These are phyloP conservation scores for Drosophila neocordata DNA, from an alignment of 1,140 invertebrate genomes.

Conservation along the genomic window DNA sequence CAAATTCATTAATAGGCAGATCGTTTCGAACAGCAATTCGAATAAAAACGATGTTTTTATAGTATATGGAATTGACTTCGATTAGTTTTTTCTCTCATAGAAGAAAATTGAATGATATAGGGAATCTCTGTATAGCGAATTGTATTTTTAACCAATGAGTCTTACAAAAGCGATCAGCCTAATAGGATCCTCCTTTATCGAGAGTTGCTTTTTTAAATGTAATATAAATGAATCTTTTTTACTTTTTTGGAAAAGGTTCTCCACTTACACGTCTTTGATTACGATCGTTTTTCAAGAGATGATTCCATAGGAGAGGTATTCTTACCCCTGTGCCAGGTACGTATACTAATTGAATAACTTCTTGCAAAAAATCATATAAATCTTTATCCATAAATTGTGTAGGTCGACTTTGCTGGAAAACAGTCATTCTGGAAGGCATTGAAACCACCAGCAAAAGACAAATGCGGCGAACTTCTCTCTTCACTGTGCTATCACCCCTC, in stretches of 20 bases:
- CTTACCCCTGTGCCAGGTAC: conserved; percentile 94
- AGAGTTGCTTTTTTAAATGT: background rate
- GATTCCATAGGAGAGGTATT: conserved; percentile 98
- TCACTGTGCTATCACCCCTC: conserved; percentile 96
- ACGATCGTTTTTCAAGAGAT: conserved; percentile 96
- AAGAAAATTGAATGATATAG: no score
- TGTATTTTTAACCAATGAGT: no score
- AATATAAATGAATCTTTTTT: conserved; percentile 26
- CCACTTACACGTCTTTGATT: conserved; percentile 97
- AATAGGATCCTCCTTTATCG: no score
- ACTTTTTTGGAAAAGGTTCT: conserved; percentile 88
- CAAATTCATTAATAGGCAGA: no score
- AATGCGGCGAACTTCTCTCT: conserved; percentile 94
- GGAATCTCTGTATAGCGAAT: no score
- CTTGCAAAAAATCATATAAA: no score
- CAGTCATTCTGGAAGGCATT: conserved; percentile 95
- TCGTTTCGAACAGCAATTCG: no score
- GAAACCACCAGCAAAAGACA: conserved; percentile 95
- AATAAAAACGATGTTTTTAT: no score
- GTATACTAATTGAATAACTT: no score
- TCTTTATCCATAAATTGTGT: conserved; percentile 31
- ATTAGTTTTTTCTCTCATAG: no score
- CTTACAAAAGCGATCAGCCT: no score
- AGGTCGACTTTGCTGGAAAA: conserved; percentile 96
- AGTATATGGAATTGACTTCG: no score